Evolutionary conservation across 1,140 invertebrate genomes (phyloP), one percentile per base, ranked within the genome.

Genomic region (Drosophila biarmipes): DNA sequence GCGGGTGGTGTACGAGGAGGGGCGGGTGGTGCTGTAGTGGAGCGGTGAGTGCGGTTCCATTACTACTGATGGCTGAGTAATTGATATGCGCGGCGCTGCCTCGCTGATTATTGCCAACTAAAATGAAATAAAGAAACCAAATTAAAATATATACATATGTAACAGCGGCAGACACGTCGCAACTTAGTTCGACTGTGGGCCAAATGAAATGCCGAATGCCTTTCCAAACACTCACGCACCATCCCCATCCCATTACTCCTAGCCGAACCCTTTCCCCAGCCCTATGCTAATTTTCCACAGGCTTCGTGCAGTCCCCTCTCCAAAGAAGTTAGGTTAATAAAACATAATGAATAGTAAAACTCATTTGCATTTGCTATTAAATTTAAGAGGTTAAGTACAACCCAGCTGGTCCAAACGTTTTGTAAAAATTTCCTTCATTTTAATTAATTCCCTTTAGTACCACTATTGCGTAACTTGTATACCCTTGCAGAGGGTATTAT

Each of bases 101-200:
- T 66, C 38, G 56, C 80, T 87, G 86, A 90, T 90, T 90, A 90
- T 90, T 90, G 86, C 81, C 87, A 90, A 87, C 86, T 86, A 82
- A 87, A 90, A 82, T 82, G 75, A 90, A 90, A 90, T 86, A 86
- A 86, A 90, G 67, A 81, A 87, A 86, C 73, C 69, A 54, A 87
- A 82, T 78, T 79, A 78, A 90, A 79, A 87, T 67, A 72, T 69
- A 77, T 73, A 69, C 58, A 84, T 72, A 68, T 86, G 59, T 71
- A 80, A 76, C 46, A 67, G 54, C 46, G 24, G 46, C 58, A 56
- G 42, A 55, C 73, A 77, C 58, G 64, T 69, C 42, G 55, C 78
- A 63, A 34, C 72, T 85, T 73, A 66, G 76, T 61, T 27, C 34
- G 66, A 66, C 45, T 77, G 48, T 66, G 49, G 53, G 56, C 27